These are phyloP conservation scores for Brachypteracias leptosomus DNA, from an alignment of 2,113 vertebrate genomes.

Conservation along the genomic window DNA sequence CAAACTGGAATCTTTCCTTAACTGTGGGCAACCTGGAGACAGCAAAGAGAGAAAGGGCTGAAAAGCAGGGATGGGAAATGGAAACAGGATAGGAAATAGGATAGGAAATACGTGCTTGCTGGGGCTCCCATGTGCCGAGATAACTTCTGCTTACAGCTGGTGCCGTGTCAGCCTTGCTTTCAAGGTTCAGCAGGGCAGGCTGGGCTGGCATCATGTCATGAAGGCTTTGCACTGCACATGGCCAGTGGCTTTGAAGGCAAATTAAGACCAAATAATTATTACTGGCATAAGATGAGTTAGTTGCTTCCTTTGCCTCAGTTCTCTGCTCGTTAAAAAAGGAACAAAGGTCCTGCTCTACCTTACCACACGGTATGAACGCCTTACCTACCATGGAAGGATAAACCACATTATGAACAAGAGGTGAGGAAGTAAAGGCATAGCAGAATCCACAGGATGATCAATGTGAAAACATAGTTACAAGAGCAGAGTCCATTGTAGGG, in stretches of 20 bases:
- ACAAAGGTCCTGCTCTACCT: not conserved
- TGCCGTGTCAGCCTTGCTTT: not conserved
- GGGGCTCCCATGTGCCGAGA: not conserved
- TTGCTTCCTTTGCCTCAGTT: not conserved
- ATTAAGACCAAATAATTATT: not conserved
- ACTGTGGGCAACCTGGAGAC: not conserved
- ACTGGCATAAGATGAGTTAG: not conserved
- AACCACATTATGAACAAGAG: not conserved
- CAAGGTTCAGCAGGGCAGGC: not conserved
- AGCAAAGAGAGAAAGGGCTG: not conserved
- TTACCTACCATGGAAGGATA: not conserved
- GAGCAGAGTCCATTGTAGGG: not conserved
- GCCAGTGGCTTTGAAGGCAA: not conserved
- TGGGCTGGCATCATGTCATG: not conserved
- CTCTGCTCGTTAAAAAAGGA: not conserved
- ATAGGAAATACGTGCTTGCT: not conserved
- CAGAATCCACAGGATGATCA: not conserved
- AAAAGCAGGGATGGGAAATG: not conserved
- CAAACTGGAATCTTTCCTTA: not conserved
- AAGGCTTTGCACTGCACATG: not conserved
- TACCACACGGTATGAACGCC: not conserved
- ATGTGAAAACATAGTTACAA: not conserved
- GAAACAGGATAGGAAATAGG: not conserved
- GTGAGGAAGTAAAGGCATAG: not conserved
- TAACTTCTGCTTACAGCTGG: not conserved